These are phyloP conservation scores for Drosophila birchii DNA, from an alignment of 2,888 invertebrate species.

Conservation along the genomic window DNA sequence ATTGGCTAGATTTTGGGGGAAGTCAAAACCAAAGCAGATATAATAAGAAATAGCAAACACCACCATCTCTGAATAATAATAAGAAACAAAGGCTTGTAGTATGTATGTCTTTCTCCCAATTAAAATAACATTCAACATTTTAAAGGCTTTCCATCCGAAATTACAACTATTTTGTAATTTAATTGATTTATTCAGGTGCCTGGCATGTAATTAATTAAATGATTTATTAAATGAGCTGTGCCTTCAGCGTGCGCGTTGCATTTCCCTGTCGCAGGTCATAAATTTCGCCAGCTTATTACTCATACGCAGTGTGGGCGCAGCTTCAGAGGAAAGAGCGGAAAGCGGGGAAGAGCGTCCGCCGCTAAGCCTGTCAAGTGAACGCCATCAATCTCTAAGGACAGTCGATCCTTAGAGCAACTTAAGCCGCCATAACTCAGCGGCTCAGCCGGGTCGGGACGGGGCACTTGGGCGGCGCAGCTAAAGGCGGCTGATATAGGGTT, in stretches of 20 bases:
- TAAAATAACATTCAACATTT: neutral
- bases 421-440: slow-evolving; percentile 68
- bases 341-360: neutral
- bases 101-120: neutral
- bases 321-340: neutral
- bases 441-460: slow-evolving; percentile 42
- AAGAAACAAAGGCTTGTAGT: neutral
- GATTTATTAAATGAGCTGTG: slow-evolving; percentile 73
- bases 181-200: neutral
- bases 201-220: slow-evolving; percentile 65
- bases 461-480: slow-evolving; percentile 31
- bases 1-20: neutral
- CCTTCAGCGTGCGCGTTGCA: slow-evolving; percentile 53
- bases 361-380: slow-evolving; percentile 58
- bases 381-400: slow-evolving; percentile 61
- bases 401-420: slow-evolving; percentile 31
- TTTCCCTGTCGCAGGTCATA: slow-evolving; percentile 12
- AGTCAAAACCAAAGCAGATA: neutral
- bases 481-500: neutral
- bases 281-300: slow-evolving; percentile 40
- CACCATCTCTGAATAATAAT: neutral
- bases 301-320: slow-evolving; percentile 25
- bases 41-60: neutral
- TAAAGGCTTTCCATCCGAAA: neutral
- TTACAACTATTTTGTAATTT: neutral